phyloP scores from a whole-genome alignment of 2,113 vertebrate species.

The Hypomesus transpacificus region DNA sequence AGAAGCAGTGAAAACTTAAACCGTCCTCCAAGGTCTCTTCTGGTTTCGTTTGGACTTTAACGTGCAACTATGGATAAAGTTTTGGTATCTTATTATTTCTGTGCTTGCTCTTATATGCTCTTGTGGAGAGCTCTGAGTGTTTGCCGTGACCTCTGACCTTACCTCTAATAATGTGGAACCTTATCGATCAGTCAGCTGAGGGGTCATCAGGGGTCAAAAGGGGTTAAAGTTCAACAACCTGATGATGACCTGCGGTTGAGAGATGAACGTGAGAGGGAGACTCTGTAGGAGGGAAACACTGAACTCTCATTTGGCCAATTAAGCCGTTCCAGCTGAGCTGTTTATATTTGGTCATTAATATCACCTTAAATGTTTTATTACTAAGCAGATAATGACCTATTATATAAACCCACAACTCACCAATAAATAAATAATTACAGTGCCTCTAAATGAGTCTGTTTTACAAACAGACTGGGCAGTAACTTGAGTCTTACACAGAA shows the following conservation, averaged over 20 bases:
- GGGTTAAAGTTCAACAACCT: no score
- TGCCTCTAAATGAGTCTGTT: background rate
- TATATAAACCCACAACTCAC: background rate
- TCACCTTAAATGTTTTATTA: no score
- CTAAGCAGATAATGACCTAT: background rate
- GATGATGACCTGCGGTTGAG: no score
- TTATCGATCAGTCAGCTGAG: no score
- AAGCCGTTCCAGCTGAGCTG: background rate
- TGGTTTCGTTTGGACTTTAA: background rate
- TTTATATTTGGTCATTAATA: background rate
- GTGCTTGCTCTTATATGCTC: no score
- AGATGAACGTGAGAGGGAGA: background rate
- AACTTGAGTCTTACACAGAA: background rate
- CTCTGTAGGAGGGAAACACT: background rate
- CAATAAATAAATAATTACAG: constrained; percentile 2
- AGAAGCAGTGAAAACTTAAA: constrained; percentile 30
- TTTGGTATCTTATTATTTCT: background rate
- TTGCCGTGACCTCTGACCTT: no score
- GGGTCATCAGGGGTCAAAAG: no score
- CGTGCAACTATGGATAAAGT: background rate
- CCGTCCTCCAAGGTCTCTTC: background rate
- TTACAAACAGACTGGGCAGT: background rate
- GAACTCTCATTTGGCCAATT: constrained; percentile 2
- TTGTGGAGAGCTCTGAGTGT: no score
- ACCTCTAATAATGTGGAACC: no score